Evolutionary conservation across 2,888 invertebrate species (phyloP).

Genomic region (Agrypnus murinus): DNA sequence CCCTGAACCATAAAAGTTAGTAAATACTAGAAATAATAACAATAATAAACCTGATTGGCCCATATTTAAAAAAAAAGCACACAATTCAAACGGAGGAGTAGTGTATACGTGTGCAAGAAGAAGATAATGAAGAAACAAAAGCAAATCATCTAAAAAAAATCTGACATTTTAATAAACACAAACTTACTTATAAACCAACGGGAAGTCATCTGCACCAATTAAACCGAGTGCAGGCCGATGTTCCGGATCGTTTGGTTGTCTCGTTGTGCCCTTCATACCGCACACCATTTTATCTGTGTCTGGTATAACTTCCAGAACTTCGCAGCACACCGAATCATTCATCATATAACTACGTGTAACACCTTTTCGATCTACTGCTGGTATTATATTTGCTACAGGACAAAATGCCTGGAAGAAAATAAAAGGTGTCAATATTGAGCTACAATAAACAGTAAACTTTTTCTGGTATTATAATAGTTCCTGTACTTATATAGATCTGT

Average conservation of each 20-base stretch:
- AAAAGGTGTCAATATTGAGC: too few species aligned
- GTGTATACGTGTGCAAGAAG: too few species aligned
- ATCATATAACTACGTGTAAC: conserved; percentile 84
- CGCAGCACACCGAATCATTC: conserved; percentile 91
- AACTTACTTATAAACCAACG: conserved; percentile 88
- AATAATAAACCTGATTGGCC: background rate
- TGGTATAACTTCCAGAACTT: conserved; percentile 89
- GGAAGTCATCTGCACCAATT: conserved; percentile 87
- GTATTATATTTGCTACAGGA: conserved; percentile 82
- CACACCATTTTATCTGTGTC: conserved; percentile 91
- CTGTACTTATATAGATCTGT: too few species aligned
- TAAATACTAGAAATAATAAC: too few species aligned
- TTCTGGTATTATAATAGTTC: too few species aligned
- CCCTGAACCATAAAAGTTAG: too few species aligned
- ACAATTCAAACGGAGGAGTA: too few species aligned
- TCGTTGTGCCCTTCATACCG: conserved; percentile 88
- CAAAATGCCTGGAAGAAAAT: conserved; percentile 77
- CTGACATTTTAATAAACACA: conserved; percentile 18
- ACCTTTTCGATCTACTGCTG: conserved; percentile 86
- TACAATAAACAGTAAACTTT: too few species aligned
- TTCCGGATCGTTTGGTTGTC: conserved; percentile 81
- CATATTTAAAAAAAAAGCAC: background rate
- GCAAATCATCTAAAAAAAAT: background rate
- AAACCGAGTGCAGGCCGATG: conserved; percentile 86
- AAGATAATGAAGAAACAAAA: background rate